Base-by-base conservation (phyloP, 2,797 vertebrate genomes). In the Anableps anableps region DNA sequence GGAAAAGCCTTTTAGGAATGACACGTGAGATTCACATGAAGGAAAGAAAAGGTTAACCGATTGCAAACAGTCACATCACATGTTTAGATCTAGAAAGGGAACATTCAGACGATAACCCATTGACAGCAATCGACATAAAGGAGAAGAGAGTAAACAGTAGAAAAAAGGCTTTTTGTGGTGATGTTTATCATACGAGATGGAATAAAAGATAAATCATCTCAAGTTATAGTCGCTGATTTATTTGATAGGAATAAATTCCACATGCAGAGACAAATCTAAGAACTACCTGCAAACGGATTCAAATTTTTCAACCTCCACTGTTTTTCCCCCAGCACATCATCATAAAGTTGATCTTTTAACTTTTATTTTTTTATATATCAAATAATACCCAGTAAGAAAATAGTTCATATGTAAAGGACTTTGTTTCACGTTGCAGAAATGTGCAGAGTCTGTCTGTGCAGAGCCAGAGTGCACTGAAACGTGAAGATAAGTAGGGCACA, bases 1-100 rank as follows among this genome's bases (percentile, higher is more conserved):
- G 0, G 23, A 38, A 7, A n/a, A 60, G 17, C 48, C 43, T 84
- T 51, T 74, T 60, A 75, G 23, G 73, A 60, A 75, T 74, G 68
- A 45, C 29, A 29, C n/a, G 51, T 29, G 3, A 53, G 23, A 76
- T 60, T 58, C 26, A 3, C 58, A 70, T 62, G 31, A 34, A 38
- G 29, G 10, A 23, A 50, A 29, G 1, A 41, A 29, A 11, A 79
- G 62, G 47, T 77, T 34, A 72, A 41, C 53, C 17, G 26, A 10
- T 43, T 7, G 48, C 29, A 26, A 48, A 48, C 19, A 5, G 64
- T 41, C 64, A 36, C 62, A 66, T 66, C 45, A 77, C 23, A 21
- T 16, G n/a, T 23, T 26, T 4, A 78, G 62, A 73, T 60, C 1
- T 29, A 36, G 23, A 26, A 45, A 29, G 2, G 23, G 45, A 66